A percentile compares a stretch with the other conserved stretches of the same genome.
Conservation (phyloP, 2,888 invertebrate species). For the Apamea sordens region DNA sequence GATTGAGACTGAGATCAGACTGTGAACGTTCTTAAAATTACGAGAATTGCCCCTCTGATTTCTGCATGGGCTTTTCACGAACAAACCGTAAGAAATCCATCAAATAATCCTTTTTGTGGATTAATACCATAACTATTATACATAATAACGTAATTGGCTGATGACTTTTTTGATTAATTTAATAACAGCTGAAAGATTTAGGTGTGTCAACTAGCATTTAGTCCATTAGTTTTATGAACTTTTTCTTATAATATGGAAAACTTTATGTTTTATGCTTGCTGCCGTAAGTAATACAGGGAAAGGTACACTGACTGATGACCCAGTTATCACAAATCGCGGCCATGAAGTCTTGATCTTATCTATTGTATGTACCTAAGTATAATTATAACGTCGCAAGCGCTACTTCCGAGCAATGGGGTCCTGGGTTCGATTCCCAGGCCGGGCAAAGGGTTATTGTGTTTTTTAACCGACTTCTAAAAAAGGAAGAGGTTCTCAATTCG, state of each 20-base stretch:
- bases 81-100: neutral
- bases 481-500: too few relatives aligned
- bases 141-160: neutral
- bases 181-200: neutral
- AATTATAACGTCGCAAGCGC: too few relatives aligned
- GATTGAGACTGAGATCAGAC: too few relatives aligned
- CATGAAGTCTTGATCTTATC: neutral
- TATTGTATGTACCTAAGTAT: too few relatives aligned
- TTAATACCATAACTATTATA: too few relatives aligned
- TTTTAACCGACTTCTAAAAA: too few relatives aligned
- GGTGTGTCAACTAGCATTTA: neutral
- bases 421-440: neutral
- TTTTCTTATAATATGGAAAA: neutral
- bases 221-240: slow-evolving; percentile 15
- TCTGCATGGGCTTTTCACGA: neutral
- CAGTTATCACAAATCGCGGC: neutral
- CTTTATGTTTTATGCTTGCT: neutral
- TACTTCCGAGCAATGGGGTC: too few relatives aligned
- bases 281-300: neutral
- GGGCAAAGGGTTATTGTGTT: neutral
- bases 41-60: neutral
- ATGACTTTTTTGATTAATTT: too few relatives aligned
- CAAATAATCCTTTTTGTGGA: neutral
- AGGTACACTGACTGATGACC: neutral
- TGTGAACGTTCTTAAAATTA: too few relatives aligned